Evolutionary conservation across 2,113 vertebrate species (phyloP).

Genomic region (Tenrec ecaudatus): DNA sequence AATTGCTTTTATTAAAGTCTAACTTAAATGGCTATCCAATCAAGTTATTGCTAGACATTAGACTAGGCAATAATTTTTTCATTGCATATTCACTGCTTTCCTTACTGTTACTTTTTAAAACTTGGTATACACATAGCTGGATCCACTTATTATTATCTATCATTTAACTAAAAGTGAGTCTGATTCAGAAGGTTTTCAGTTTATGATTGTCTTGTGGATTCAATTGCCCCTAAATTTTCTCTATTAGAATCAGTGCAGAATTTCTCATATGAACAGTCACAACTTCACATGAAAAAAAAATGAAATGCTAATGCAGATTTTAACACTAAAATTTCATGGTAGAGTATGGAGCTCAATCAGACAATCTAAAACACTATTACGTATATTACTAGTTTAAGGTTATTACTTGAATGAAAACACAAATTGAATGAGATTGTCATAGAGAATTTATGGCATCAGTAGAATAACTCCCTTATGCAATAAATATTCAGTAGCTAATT

Average conservation of each 20-base stretch:
- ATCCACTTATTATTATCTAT: background rate
- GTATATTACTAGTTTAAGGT: slow-evolving; percentile 37
- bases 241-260: background rate
- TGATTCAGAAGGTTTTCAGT: background rate
- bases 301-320: slow-evolving; percentile 21
- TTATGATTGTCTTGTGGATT: background rate
- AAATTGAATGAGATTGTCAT: slow-evolving; percentile 40
- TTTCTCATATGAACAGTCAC: background rate
- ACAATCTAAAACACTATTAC: slow-evolving; percentile 6
- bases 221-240: background rate
- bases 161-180: slow-evolving; percentile 17
- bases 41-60: slow-evolving; percentile 29
- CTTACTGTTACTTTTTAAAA: slow-evolving; percentile 10
- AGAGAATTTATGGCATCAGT: background rate
- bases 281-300: background rate
- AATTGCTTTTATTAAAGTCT: background rate
- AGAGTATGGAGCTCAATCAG: background rate
- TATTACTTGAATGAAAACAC: slow-evolving; percentile 19
- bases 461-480: background rate
- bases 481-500: background rate
- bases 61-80: slow-evolving; percentile 25
- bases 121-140: background rate
- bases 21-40: background rate
- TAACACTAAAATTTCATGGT: background rate
- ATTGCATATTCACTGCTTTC: background rate